Base-by-base conservation (phyloP, 2,888 invertebrate species). In the Criorhina ranunculi region DNA sequence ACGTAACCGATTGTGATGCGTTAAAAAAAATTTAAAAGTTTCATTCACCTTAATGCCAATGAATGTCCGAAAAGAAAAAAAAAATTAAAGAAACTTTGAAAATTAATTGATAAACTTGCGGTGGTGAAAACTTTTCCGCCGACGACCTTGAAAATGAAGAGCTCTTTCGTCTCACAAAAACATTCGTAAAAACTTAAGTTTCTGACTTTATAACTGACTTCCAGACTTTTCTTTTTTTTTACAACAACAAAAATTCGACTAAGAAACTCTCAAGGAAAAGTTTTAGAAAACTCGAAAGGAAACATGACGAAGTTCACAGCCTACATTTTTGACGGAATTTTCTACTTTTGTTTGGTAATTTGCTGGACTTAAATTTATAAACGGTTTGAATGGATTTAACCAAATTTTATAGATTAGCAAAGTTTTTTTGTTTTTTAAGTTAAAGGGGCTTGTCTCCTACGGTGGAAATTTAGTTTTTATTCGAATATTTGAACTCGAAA, bases 101-200 rank as follows among this genome's bases (percentile, higher is more conserved):
- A 69, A 62, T 79, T 83, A 83, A 79, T 83, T 79, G 79, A 83
- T 79, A 79, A 83, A 83, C 83, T 83, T 83, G 73, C 51, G 57
- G 67, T 42, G 11, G 59, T 35, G 62, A 24, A 79, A 79, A 83
- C 46, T 83, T 78, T 69, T 29, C 73, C 77, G 82, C 59, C 82
- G 53, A 29, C 69, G 83, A 73, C 83, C 83, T 79, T 83, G 62
- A 83, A 69, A 69, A 53, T 44, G 24, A 51, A 29, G 53, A 73
- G 31, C 31, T 67, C 29, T 53, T 40, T 19, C 37, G 40, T 29
- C 53, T 59, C 12, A 44, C 33, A 46, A 24, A 24, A 67, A 73
- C 24, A 62, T 44, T 62, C 29, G 37, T 37, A 31, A 44, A 37
- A 55, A 49, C 17, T 64, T 69, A 12, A 60, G 35, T 67, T 80